Evolutionary conservation across 2,888 invertebrate genomes (phyloP), one percentile per base, ranked within the genome.

Genomic region (Atrina japonica): DNA sequence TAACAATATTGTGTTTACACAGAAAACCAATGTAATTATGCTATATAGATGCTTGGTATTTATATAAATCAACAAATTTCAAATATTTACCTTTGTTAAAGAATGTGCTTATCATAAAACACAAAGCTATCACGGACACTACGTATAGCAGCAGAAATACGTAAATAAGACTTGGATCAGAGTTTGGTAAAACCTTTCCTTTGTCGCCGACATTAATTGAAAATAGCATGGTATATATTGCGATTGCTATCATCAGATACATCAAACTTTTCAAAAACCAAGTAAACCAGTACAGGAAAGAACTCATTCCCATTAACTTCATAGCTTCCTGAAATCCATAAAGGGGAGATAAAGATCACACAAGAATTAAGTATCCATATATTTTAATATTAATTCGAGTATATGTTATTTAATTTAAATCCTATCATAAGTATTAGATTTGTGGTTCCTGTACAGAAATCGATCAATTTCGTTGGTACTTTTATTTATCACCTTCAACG

Each of bases 301-400:
- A 94, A 27, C 94, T 93, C 27, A 97, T 91, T 2, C 97, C 97
- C 94, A 96, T 96, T 91, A 96, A 95, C 92, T 96, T 96, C 95
- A 96, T 95, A 0, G 95, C 93, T 92, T 96, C 96, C 94, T 96
- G 90, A 35, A 60, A 66, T 47, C n/a, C 23, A 41, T 29, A 70
- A 66, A 2, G 59, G 2, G n/a, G 6, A 21, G 11, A 35, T 9
- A 9, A 16, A 45, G 5, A 23, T 11, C 16, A 18, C 14, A 29
- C 14, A 9, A 23, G 6, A 23, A 3, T 9, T 23, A 23, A 11
- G 7, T n/a, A n/a, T n/a, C n/a, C n/a, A n/a, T n/a, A n/a, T n/a
- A n/a, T n/a, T n/a, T n/a, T n/a, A n/a, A n/a, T n/a, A n/a, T n/a
- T n/a, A n/a, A n/a, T n/a, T n/a, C n/a, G n/a, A n/a, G n/a, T n/a